A percentile compares a stretch with the other conserved stretches of the same genome.
phyloP scores from a whole-genome alignment of 35 echinoderm and acorn worm species.

The Holothuria glaberrima region DNA sequence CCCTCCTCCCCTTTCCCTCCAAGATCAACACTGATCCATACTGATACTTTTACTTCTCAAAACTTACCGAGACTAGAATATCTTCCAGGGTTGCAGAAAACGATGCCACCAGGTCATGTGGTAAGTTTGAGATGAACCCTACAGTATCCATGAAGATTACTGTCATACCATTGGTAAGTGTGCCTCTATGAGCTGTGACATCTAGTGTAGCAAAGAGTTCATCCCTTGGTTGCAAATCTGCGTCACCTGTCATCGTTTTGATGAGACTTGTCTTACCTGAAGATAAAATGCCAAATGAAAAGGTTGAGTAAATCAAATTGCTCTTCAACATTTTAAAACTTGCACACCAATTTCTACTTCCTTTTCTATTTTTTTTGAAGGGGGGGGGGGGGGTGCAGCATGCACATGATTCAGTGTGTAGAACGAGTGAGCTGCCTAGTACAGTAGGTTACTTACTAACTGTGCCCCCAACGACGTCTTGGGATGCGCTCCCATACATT shows the following conservation, averaged over 20 bases:
- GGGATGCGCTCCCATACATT: too few relatives aligned
- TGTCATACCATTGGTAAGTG: constrained; percentile 80
- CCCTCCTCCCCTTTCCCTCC: too few relatives aligned
- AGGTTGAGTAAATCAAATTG: not conserved
- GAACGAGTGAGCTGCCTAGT: too few relatives aligned
- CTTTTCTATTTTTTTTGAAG: too few relatives aligned
- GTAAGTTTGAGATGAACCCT: constrained; percentile 86
- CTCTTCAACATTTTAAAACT: too few relatives aligned
- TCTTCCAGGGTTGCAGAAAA: constrained; percentile 94
- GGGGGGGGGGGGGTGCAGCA: too few relatives aligned
- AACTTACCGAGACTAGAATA: constrained; percentile 85
- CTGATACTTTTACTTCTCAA: too few relatives aligned
- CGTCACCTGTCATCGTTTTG: constrained; percentile 78
- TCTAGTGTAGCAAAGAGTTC: constrained; percentile 95
- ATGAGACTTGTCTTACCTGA: constrained; percentile 94
- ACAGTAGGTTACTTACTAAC: too few relatives aligned
- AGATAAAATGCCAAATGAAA: not conserved
- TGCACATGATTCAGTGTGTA: too few relatives aligned
- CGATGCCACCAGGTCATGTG: constrained; percentile 76
- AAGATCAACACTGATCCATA: too few relatives aligned
- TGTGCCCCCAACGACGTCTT: too few relatives aligned
- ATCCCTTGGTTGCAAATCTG: constrained; percentile 68
- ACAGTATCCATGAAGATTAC: constrained; percentile 96
- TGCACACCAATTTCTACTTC: too few relatives aligned
- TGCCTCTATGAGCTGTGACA: constrained; percentile 84